phyloP scores from a whole-genome alignment of 2,113 vertebrate species.

The Glaucomys volans region DNA sequence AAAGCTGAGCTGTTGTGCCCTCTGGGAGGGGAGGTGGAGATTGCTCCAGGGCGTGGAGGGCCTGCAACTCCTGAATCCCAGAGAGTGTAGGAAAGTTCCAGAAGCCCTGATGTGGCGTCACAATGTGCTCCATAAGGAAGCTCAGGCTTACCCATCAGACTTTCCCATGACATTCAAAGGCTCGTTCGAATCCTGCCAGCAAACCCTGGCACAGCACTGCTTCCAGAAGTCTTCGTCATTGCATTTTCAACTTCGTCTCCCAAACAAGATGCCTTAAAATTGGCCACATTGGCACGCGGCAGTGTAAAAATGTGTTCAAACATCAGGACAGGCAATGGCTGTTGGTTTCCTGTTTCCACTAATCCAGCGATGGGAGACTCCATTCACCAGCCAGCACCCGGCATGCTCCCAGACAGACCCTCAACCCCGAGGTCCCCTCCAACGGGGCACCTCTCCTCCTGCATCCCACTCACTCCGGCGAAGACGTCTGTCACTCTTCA shows the following conservation, averaged over 20 bases:
- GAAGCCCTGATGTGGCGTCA: not conserved
- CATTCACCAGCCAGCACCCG: not conserved
- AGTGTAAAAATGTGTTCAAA: slow-evolving; percentile 51
- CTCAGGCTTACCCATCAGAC: not conserved
- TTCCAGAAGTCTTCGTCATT: slow-evolving; percentile 39
- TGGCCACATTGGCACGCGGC: not conserved
- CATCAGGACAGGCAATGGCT: slow-evolving; percentile 47
- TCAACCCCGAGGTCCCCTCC: not conserved
- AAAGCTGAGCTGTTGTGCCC: not conserved
- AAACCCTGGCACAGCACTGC: not conserved
- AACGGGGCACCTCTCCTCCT: not conserved
- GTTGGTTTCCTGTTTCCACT: slow-evolving; percentile 52
- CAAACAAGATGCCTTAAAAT: slow-evolving; percentile 47
- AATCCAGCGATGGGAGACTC: not conserved
- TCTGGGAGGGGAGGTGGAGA: not conserved
- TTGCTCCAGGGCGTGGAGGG: not conserved
- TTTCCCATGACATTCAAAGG: not conserved
- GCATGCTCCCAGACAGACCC: not conserved
- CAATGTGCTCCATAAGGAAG: not conserved
- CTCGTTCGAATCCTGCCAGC: not conserved
- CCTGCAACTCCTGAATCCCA: not conserved
- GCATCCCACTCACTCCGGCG: not conserved
- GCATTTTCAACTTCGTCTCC: not conserved
- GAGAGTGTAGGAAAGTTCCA: not conserved
- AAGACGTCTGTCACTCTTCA: not conserved